Percentiles rank a stretch among this genome's conserved stretches.
These are phyloP conservation scores for Endomychus coccineus DNA, from an alignment of 2,888 invertebrate species.

Conservation along the genomic window DNA sequence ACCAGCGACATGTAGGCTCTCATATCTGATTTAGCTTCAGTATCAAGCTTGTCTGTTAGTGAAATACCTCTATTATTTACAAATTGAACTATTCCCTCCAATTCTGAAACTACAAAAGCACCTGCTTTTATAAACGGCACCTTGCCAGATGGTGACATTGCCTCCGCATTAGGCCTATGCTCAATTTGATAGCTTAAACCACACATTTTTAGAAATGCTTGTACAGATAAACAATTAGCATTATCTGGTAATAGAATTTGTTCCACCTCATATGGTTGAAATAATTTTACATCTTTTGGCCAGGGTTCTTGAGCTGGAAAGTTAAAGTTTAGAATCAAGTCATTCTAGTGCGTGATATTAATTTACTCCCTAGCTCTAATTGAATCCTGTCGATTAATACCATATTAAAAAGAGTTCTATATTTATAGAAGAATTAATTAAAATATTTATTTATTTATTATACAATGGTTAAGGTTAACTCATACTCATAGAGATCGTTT, in stretches of 20 bases:
- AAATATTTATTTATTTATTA: too few relatives aligned
- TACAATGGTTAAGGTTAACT: too few relatives aligned
- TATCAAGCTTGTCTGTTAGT: slow-evolving; percentile 62
- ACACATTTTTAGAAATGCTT: slow-evolving; percentile 91
- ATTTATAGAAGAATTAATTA: too few relatives aligned
- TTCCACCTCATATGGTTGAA: slow-evolving; percentile 85
- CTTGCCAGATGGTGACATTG: slow-evolving; percentile 91
- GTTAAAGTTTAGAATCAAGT: too few relatives aligned
- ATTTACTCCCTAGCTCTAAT: too few relatives aligned
- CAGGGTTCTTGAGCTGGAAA: slow-evolving; percentile 66
- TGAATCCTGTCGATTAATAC: too few relatives aligned
- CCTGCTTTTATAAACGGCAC: slow-evolving; percentile 91
- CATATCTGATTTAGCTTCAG: slow-evolving; percentile 81
- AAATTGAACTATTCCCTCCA: slow-evolving; percentile 87
- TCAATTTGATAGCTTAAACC: slow-evolving; percentile 75
- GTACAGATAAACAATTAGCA: slow-evolving; percentile 88
- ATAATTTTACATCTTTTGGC: slow-evolving; percentile 80
- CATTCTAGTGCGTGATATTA: too few relatives aligned
- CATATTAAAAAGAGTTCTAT: too few relatives aligned
- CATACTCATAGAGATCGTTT: too few relatives aligned
- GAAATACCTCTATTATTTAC: slow-evolving; percentile 77
- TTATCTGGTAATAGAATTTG: slow-evolving; percentile 91
- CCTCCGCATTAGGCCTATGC: slow-evolving; percentile 84
- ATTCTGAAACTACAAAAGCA: slow-evolving; percentile 79
- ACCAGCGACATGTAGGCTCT: slow-evolving; percentile 88